phyloP scores from a whole-genome alignment of 2,113 vertebrate species.

The Electrona antarctica region DNA sequence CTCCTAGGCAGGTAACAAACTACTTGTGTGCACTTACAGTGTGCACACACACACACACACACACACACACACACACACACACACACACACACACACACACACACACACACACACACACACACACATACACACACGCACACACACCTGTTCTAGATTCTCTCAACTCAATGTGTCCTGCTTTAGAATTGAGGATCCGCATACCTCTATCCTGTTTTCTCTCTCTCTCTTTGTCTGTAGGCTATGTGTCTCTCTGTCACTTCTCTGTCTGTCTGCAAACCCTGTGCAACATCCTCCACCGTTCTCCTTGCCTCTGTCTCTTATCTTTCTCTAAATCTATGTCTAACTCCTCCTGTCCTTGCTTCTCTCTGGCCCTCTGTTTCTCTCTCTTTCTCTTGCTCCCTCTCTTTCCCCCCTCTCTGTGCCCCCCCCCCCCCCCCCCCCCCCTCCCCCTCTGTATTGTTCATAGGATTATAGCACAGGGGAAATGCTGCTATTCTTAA shows the following conservation, averaged over 20 bases:
- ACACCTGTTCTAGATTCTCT: conserved; percentile 35
- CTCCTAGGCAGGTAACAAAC: too few species aligned
- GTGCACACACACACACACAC: not conserved
- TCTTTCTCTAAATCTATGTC: not conserved
- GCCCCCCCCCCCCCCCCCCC: conserved; percentile 3
- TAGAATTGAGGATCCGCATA: not conserved
- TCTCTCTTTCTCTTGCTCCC: not conserved
- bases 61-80: not conserved
- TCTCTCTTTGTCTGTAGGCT: not conserved
- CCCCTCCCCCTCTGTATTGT: conserved; percentile 32
- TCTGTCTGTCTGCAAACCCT: too few species aligned
- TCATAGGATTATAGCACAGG: conserved; percentile 44
- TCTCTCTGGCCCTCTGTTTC: not conserved
- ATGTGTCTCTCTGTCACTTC: not conserved
- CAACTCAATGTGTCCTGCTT: conserved; percentile 14
- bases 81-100: conserved; percentile 10
- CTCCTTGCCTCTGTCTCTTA: not conserved
- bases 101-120: conserved; percentile 10
- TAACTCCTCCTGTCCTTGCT: not conserved
- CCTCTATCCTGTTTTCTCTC: conserved; percentile 6
- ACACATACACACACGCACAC: not conserved
- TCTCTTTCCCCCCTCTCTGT: conserved; percentile 3
- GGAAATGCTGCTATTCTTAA: conserved; percentile 45
- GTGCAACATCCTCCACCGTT: too few species aligned
- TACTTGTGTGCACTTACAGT: not conserved